phyloP scores from a whole-genome alignment of 2,888 invertebrate genomes.

The Xanthia togata region DNA sequence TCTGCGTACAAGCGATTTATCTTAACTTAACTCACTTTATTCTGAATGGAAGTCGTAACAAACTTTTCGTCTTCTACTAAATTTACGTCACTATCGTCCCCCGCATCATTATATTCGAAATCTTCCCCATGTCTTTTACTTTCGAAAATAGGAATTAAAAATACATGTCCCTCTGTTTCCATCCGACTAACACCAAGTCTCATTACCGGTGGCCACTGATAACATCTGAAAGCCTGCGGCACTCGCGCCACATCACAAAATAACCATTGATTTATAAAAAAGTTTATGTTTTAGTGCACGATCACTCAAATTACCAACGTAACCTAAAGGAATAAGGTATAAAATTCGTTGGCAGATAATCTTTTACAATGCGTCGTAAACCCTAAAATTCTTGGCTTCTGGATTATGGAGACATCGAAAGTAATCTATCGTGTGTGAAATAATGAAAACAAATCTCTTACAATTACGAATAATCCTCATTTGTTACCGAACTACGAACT shows the following conservation, averaged over 20 bases:
- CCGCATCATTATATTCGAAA: constrained; percentile 58
- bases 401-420: constrained; percentile 47
- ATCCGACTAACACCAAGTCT: constrained; percentile 83
- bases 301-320: constrained; percentile 45
- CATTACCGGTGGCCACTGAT: constrained; percentile 84
- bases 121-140: constrained; percentile 59
- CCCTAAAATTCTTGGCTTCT: constrained; percentile 50
- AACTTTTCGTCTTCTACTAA: constrained; percentile 29
- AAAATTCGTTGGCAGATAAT: neutral
- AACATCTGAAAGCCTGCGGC: constrained; percentile 81
- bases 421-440: constrained; percentile 50
- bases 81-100: constrained; percentile 44
- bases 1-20: constrained; percentile 19
- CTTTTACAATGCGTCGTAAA: constrained; percentile 44
- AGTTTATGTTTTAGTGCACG: constrained; percentile 55
- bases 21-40: neutral
- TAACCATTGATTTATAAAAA: constrained; percentile 72
- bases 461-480: constrained; percentile 14
- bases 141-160: constrained; percentile 76
- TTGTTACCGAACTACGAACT: constrained; percentile 14
- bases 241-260: constrained; percentile 75
- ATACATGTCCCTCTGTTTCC: constrained; percentile 80
- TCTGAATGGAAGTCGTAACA: neutral
- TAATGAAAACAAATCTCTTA: constrained; percentile 45
- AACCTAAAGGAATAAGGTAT: neutral